Evolutionary conservation across 2,888 invertebrate species (phyloP), one percentile per base, ranked within the genome.

Genomic region (Seladonia tumulorum): DNA sequence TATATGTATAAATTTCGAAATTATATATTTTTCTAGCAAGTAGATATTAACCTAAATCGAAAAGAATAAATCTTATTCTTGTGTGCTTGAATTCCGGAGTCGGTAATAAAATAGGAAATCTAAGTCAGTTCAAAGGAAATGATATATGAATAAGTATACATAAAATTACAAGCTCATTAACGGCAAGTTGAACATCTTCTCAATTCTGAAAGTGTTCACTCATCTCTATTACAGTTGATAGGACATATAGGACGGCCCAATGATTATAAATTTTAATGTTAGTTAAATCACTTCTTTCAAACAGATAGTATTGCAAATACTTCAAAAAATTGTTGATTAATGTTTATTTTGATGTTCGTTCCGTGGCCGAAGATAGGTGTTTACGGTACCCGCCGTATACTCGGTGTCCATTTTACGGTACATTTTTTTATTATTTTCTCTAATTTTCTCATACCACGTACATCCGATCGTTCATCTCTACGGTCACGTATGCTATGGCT

Each of bases 331-430:
- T 42, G 22, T 68, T 80, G 75, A 87, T 87, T 89, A 79, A 82
- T 86, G 53, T 82, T 86, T 82, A 68, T 88, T 88, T 83, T 89
- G 18, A 73, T 81, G 75, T 83, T 89, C 85, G 81, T 78, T 83
- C 78, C 39, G 83, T 83, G 83, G 83, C 89, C 73, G 90, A 91
- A 92, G 93, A 89, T 73, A 91, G 88, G 85, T 93, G 93, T 87
- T 82, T 90, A 76, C 89, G 87, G 83, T 91, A 92, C 86, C 92
- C 92, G 76, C 84, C 90, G 81, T 90, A 89, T 82, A 87, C 89
- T 74, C 90, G 89, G 82, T 93, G 93, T 83, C 90, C 87, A 84
- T 92, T 89, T 73, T 76, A 89, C 87, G 92, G 92, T 92, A 92
- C 68, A 80, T 81, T 72, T 91, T 91, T 60, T 86, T 84, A n/a